Evolutionary conservation across 2,113 vertebrate genomes (phyloP).

Genomic region (Strix uralensis): DNA sequence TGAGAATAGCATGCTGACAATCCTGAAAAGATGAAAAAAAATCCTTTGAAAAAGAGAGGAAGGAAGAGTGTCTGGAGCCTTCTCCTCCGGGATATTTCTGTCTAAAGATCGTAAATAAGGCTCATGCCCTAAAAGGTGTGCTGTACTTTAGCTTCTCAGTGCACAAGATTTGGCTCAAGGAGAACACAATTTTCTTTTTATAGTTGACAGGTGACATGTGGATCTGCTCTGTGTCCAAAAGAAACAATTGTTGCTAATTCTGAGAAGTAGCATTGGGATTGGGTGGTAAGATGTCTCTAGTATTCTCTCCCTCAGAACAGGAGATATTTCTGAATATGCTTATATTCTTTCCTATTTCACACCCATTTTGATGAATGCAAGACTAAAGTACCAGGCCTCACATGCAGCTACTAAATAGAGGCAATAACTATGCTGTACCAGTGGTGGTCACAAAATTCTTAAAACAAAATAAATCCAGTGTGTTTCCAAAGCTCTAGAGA

Average conservation of each 20-base stretch:
- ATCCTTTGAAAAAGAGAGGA: conserved; percentile 44
- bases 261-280: background rate
- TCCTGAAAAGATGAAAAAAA: conserved; percentile 42
- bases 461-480: background rate
- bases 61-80: conserved; percentile 58
- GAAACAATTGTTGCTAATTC: background rate
- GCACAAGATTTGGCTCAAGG: background rate
- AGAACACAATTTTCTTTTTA: background rate
- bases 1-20: background rate
- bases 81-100: conserved; percentile 52
- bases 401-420: background rate
- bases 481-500: background rate
- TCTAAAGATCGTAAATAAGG: conserved; percentile 34
- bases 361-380: background rate
- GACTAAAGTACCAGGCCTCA: background rate
- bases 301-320: background rate
- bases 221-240: background rate
- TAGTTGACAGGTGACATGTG: background rate
- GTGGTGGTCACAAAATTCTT: background rate
- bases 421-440: background rate
- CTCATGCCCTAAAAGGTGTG: background rate
- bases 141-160: background rate
- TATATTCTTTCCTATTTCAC: background rate
- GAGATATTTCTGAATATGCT: background rate
- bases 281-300: background rate